phyloP scores from a whole-genome alignment of 2,113 vertebrate species.

The Gavia stellata region DNA sequence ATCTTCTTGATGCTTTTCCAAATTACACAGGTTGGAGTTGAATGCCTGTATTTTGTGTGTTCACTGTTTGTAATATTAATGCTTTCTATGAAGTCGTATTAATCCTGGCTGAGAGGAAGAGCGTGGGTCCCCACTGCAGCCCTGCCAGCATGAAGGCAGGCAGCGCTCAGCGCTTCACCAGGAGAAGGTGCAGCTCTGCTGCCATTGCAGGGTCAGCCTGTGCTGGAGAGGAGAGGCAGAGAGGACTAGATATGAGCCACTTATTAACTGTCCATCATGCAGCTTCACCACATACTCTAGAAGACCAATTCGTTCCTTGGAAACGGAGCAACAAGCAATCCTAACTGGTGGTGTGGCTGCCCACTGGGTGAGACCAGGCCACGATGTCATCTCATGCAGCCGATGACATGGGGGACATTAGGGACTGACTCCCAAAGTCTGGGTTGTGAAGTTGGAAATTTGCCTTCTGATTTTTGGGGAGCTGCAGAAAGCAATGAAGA shows the following conservation, averaged over 20 bases:
- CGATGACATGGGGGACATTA: not conserved
- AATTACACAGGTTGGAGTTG: not conserved
- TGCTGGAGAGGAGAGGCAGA: not conserved
- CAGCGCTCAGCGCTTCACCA: rapidly evolving
- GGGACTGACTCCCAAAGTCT: not conserved
- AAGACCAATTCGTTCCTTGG: not conserved
- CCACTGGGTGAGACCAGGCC: not conserved
- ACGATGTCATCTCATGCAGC: not conserved
- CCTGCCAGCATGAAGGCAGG: not conserved
- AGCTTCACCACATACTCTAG: not conserved
- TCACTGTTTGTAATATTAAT: not conserved
- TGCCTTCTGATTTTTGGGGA: not conserved
- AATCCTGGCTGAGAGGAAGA: not conserved
- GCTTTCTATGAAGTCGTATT: not conserved
- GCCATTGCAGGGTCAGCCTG: not conserved
- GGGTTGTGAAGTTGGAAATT: not conserved
- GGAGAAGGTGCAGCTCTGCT: not conserved
- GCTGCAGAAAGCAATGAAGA: not conserved
- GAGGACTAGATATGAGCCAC: not conserved
- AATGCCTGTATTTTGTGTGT: not conserved
- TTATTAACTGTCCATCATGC: not conserved
- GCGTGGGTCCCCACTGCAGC: not conserved
- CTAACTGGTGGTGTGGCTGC: not conserved
- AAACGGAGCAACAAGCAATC: not conserved
- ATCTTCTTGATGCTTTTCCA: not conserved